Base-by-base conservation (phyloP, 2,113 vertebrate genomes). In the Semnornis frantzii region DNA sequence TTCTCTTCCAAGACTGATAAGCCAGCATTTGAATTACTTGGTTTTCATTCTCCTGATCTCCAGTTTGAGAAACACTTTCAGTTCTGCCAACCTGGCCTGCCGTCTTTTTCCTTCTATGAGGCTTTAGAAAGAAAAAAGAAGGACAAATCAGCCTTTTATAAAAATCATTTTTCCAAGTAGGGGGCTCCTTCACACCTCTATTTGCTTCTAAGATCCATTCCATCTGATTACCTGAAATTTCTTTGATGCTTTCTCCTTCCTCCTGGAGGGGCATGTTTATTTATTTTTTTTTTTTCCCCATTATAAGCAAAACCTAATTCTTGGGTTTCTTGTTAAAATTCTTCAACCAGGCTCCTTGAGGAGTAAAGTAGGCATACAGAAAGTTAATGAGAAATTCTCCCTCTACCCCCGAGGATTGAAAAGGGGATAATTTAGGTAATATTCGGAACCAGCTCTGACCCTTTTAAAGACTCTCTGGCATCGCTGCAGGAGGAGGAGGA, bases 311-410 rank as follows among this genome's bases (percentile, higher is more conserved):
- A 85, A 18, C 39, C 63, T 70, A 75, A 70, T 72, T 94, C 66
- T 81, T 66, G 34, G 3, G 89, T 95, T 95, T 75, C 85, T 69
- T 65, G 27, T 59, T 74, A 62, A 90, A 81, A 88, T 81, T 82
- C 66, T 59, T 82, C 88, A 65, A 33, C 28, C 44, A 13, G 84
- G 16, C 80, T 91, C 85, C 93, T 92, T 34, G 58, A 91, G 87
- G 87, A 95, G 28, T 79, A 87, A 91, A 89, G 79, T 2, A 89
- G 58, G 46, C 73, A 86, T 65, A 70, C 34, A 81, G 79, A 82
- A 95, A 96, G 62, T 94, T 94, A 96, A 97, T 96, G 96, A 97
- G 91, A 94, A 92, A 91, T 93, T 74, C 69, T 87, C 60, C 44
- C 25, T 80, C 72, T 37, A 5, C 69, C 83, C 87, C 87, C 23